phyloP scores from a whole-genome alignment of 1,140 invertebrate genomes.

The Brachionus rubens region DNA sequence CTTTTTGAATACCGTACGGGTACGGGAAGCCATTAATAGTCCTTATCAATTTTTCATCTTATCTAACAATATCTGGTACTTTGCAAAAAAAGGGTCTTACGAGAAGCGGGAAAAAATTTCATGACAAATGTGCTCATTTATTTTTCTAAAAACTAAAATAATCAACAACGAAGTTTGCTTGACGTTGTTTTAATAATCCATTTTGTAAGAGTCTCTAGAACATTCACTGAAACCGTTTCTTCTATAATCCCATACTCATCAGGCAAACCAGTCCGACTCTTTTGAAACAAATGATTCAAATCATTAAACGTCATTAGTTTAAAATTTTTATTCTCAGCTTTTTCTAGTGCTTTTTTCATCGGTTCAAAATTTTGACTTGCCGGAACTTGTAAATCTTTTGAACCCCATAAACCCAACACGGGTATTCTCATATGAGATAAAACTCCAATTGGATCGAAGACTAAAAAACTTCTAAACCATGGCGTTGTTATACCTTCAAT shows the following conservation, averaged over 20 bases:
- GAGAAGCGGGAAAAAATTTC: too few species aligned
- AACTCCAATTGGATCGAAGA: not conserved
- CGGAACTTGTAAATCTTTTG: not conserved
- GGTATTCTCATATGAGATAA: not conserved
- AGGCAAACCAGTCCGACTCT: not conserved
- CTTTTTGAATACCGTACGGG: too few species aligned
- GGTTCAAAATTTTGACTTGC: not conserved
- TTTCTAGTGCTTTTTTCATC: not conserved
- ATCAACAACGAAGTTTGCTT: too few species aligned
- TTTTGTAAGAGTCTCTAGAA: not conserved
- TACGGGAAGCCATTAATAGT: too few species aligned
- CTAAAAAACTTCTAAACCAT: conserved; percentile 23
- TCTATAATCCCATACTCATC: not conserved
- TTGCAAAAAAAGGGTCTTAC: too few species aligned
- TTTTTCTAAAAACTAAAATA: too few species aligned
- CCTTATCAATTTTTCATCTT: too few species aligned
- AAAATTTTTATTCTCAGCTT: not conserved
- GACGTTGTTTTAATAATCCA: not conserved
- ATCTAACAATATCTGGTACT: too few species aligned
- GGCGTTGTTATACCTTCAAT: not conserved
- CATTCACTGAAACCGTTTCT: not conserved
- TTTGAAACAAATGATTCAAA: conserved; percentile 24
- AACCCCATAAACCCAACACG: not conserved
- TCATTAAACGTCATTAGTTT: not conserved
- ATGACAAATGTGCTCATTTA: too few species aligned